A percentile compares a stretch with the other conserved stretches of the same genome.
These are phyloP conservation scores for Apostichopus leukothele DNA, from an alignment of 53 echinoderm and acorn worm genomes.

Conservation along the genomic window DNA sequence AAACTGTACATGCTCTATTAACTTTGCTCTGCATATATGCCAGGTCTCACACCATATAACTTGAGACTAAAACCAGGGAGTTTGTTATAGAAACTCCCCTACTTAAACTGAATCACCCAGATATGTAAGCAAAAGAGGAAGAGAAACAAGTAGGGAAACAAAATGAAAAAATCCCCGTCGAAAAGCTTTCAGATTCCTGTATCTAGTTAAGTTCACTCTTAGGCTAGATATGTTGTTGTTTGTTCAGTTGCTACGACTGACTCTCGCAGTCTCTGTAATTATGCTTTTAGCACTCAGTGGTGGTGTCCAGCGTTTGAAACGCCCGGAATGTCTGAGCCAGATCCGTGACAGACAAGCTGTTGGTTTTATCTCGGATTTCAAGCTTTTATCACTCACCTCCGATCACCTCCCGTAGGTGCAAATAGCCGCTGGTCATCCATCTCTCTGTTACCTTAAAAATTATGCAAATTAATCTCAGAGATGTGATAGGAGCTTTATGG, in stretches of 20 bases:
- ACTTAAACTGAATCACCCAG: too few relatives aligned
- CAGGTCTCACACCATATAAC: too few relatives aligned
- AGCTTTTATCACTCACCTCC: not conserved
- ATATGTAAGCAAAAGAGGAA: too few relatives aligned
- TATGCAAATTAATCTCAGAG: slow-evolving; percentile 33
- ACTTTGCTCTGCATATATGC: too few relatives aligned
- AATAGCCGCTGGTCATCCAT: not conserved
- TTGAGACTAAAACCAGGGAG: too few relatives aligned
- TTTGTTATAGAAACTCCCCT: too few relatives aligned
- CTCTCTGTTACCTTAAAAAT: not conserved
- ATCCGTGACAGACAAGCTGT: slow-evolving; percentile 24
- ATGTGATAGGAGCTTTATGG: not conserved
- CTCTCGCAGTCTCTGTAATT: not conserved
- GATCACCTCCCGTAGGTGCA: slow-evolving; percentile 9
- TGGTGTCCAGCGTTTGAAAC: not conserved
- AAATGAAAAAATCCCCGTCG: not conserved
- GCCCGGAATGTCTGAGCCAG: slow-evolving; percentile 12
- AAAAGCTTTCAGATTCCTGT: too few relatives aligned
- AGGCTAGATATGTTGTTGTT: not conserved
- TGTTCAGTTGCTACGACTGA: not conserved
- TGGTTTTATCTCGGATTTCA: slow-evolving; percentile 31
- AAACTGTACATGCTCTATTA: too few relatives aligned
- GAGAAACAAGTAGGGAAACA: too few relatives aligned
- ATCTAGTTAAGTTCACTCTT: too few relatives aligned
- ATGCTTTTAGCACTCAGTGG: slow-evolving; percentile 13